These are phyloP conservation scores for Mesorhabditis spiculigera DNA, from an alignment of 2,888 invertebrate species.

Conservation along the genomic window DNA sequence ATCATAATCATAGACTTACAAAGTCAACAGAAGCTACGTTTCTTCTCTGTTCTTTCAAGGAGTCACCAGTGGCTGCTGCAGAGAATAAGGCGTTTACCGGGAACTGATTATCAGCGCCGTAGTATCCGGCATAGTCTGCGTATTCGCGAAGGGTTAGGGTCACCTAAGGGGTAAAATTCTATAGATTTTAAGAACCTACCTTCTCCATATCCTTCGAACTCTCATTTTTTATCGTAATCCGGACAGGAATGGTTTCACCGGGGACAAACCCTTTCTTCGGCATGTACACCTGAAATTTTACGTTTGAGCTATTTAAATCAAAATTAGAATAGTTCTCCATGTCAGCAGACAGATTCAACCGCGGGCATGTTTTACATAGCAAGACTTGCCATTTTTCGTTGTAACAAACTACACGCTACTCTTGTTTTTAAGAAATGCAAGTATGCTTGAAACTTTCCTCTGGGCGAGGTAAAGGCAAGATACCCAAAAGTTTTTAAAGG, in stretches of 20 bases:
- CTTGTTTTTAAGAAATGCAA: too few species aligned
- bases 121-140: background rate
- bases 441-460: too few species aligned
- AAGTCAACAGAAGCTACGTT: background rate
- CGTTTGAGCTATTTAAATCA: background rate
- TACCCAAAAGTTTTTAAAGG: too few species aligned
- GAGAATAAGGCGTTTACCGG: slow-evolving; percentile 1
- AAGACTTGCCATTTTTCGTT: too few species aligned
- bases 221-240: background rate
- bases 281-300: background rate
- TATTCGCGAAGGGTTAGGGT: background rate
- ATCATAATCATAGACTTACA: background rate
- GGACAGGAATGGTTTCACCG: background rate
- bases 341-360: too few species aligned
- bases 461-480: too few species aligned
- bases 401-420: too few species aligned
- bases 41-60: background rate
- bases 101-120: background rate
- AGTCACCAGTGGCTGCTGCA: background rate
- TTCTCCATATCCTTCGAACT: slow-evolving; percentile 2
- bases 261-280: background rate
- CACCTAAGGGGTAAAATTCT: background rate
- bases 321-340: too few species aligned
- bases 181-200: background rate
- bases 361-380: too few species aligned